A percentile compares a stretch with the other conserved stretches of the same genome.
phyloP scores from a whole-genome alignment of 1,140 invertebrate species.

The Metaphire vulgaris region DNA sequence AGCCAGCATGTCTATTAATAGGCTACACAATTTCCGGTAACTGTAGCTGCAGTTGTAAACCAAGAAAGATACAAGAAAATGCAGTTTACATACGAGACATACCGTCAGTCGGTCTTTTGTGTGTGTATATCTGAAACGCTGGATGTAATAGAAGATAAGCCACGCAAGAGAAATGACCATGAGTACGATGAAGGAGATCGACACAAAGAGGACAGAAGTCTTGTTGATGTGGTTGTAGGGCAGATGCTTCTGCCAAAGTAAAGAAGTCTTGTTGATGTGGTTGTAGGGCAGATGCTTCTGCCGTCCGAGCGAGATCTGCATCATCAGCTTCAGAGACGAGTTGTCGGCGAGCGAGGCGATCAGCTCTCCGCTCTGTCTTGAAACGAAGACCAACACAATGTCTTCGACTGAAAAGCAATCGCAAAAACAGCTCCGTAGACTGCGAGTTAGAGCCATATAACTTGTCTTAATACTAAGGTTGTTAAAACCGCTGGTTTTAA shows the following conservation, averaged over 20 bases:
- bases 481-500: too few relatives aligned
- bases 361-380: conserved; percentile 66
- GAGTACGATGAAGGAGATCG: conserved; percentile 85
- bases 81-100: too few relatives aligned
- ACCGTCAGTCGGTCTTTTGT: not conserved
- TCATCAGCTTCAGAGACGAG: conserved; percentile 58
- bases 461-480: too few relatives aligned
- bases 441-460: too few relatives aligned
- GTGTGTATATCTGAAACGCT: conserved; percentile 64
- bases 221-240: conserved; percentile 40
- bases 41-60: too few relatives aligned
- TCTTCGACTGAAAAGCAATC: conserved; percentile 53
- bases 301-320: conserved; percentile 61
- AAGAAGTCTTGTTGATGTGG: conserved; percentile 45
- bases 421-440: too few relatives aligned
- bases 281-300: conserved; percentile 22
- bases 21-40: too few relatives aligned
- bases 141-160: conserved; percentile 90
- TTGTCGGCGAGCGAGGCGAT: conserved; percentile 62
- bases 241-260: not conserved
- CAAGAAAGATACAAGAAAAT: too few relatives aligned
- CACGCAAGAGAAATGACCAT: conserved; percentile 89
- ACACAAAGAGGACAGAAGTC: conserved; percentile 78
- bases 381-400: conserved; percentile 70
- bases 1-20: too few relatives aligned